Evolutionary conservation across 2,113 vertebrate species (phyloP).

Genomic region (Sorex araneus): DNA sequence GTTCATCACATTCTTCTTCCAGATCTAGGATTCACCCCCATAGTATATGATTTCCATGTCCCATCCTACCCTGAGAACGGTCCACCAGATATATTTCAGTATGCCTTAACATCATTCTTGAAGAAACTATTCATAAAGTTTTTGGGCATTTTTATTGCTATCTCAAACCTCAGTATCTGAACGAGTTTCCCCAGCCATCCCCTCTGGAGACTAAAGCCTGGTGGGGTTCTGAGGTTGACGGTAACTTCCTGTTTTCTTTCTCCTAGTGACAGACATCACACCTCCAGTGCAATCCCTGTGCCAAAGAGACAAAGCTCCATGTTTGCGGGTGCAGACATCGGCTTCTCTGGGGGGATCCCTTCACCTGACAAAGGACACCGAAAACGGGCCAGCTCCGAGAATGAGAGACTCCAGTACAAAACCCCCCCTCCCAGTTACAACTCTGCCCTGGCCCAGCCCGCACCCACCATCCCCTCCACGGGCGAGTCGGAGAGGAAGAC

Average conservation of each 20-base stretch:
- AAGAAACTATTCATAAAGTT: background rate
- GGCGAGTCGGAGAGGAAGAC: slow-evolving; percentile 85
- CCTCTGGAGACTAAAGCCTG: slow-evolving; percentile 46
- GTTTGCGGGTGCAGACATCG: slow-evolving; percentile 89
- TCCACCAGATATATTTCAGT: background rate
- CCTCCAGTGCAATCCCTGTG: slow-evolving; percentile 95
- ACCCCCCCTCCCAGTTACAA: slow-evolving; percentile 92
- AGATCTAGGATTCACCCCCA: background rate
- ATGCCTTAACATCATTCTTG: background rate
- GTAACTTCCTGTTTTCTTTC: slow-evolving; percentile 74
- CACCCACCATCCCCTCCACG: slow-evolving; percentile 52
- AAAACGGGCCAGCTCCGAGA: slow-evolving; percentile 94
- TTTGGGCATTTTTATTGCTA: too few species aligned
- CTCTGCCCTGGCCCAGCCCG: slow-evolving; percentile 85
- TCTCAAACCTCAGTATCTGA: slow-evolving; percentile 20
- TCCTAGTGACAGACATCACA: slow-evolving; percentile 93
- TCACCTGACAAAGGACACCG: slow-evolving; percentile 94
- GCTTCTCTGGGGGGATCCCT: slow-evolving; percentile 88
- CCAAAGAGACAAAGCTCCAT: slow-evolving; percentile 93
- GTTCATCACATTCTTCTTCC: background rate
- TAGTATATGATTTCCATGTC: background rate
- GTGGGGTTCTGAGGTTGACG: slow-evolving; percentile 9
- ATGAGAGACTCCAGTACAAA: slow-evolving; percentile 91
- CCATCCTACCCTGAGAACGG: too few species aligned
- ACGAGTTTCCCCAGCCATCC: background rate